Evolutionary conservation across 2,113 vertebrate species (phyloP).

Genomic region (Limnothrissa miodon): DNA sequence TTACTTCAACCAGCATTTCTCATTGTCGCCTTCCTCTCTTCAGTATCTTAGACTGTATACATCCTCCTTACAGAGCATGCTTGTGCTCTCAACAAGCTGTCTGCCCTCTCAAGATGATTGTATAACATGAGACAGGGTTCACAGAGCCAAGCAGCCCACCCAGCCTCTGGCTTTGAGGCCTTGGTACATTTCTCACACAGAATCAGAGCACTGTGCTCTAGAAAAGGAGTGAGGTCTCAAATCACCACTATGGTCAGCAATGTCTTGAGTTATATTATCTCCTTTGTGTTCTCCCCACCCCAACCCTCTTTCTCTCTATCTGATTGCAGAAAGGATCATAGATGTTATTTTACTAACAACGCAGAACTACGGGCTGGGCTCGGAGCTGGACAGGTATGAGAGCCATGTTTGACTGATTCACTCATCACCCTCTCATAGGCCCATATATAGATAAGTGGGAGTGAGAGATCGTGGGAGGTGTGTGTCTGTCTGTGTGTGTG

Average conservation of each 20-base stretch:
- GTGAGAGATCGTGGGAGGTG: neutral
- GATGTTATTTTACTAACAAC: conserved; percentile 86
- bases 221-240: neutral
- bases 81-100: neutral
- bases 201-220: neutral
- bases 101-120: conserved; percentile 31
- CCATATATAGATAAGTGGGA: neutral
- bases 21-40: conserved; percentile 9
- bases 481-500: neutral
- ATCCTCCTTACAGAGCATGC: conserved; percentile 10
- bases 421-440: conserved; percentile 1
- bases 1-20: conserved; percentile 20
- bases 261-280: neutral
- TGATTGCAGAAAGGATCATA: conserved; percentile 85
- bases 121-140: conserved; percentile 38
- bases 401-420: neutral
- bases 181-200: conserved; percentile 13
- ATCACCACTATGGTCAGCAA: neutral
- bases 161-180: neutral
- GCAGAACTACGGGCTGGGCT: conserved; percentile 86
- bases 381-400: conserved; percentile 86
- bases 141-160: neutral
- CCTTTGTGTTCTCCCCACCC: neutral
- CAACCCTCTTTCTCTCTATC: conserved; percentile 8
- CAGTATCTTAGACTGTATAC: neutral